Evolutionary conservation across 2,113 vertebrate genomes (phyloP).

Genomic region (Arizona elegans): DNA sequence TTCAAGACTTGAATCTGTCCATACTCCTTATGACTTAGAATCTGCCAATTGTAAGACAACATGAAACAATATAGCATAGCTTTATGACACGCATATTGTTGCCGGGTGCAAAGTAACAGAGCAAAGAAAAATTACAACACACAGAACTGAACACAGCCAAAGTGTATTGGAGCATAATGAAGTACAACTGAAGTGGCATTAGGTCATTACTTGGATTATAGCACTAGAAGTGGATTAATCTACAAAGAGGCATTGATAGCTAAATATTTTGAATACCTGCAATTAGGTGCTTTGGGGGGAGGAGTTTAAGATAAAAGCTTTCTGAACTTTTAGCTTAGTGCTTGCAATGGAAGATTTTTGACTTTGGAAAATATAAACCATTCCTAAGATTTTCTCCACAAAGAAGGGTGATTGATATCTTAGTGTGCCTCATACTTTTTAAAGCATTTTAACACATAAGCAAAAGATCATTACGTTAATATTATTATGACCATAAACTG

Average conservation of each 20-base stretch:
- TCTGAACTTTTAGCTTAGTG: neutral
- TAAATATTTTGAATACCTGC: neutral
- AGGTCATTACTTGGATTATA: neutral
- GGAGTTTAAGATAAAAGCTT: neutral
- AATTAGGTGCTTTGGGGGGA: neutral
- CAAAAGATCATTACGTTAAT: neutral
- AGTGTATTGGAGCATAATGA: neutral
- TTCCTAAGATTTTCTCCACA: neutral
- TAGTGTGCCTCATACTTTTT: neutral
- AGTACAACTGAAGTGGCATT: neutral
- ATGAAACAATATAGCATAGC: neutral
- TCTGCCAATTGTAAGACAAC: neutral
- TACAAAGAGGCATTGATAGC: neutral
- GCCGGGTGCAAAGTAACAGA: neutral
- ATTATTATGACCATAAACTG: neutral
- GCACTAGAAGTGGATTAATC: neutral
- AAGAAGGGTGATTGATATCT: neutral
- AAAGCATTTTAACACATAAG: neutral
- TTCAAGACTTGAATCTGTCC: neutral
- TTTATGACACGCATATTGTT: neutral
- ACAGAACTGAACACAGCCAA: neutral
- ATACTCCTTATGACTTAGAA: neutral
- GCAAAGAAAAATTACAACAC: neutral
- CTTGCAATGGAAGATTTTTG: neutral
- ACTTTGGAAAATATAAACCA: neutral